These are phyloP conservation scores for Etia nguti DNA, from an alignment of 2,113 vertebrate species.

Conservation along the genomic window DNA sequence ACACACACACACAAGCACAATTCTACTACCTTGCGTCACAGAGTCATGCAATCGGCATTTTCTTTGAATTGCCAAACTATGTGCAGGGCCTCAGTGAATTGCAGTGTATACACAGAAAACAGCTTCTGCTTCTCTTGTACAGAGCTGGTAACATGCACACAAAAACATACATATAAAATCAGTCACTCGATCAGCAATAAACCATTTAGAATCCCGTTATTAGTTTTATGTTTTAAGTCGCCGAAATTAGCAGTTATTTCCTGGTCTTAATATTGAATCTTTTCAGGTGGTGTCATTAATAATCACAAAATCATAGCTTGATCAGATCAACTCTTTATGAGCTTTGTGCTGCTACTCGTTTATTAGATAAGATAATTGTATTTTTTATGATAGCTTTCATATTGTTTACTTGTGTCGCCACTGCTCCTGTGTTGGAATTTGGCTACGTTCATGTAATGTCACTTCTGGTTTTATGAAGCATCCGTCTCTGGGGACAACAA, in stretches of 20 bases:
- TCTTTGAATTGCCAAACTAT: neutral
- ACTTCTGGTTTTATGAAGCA: conserved; percentile 50
- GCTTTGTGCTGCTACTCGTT: neutral
- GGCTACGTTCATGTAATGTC: conserved; percentile 50
- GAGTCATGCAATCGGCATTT: neutral
- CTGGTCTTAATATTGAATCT: neutral
- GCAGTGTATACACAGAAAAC: neutral
- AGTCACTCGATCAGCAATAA: neutral
- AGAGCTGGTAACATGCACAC: neutral
- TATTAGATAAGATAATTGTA: neutral
- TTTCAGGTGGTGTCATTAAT: neutral
- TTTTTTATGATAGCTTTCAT: neutral
- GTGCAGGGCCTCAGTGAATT: neutral
- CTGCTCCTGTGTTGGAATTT: neutral
- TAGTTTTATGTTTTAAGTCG: neutral
- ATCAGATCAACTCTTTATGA: neutral
- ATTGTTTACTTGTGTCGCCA: neutral
- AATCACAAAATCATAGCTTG: neutral
- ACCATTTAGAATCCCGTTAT: neutral
- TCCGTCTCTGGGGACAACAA: conserved; percentile 52
- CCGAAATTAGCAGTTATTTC: neutral
- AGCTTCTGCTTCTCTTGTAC: neutral
- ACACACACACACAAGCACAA: neutral
- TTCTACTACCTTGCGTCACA: neutral
- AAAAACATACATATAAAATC: neutral